Evolutionary conservation across 2,888 invertebrate species (phyloP).

Genomic region (Drosophila bunnanda): DNA sequence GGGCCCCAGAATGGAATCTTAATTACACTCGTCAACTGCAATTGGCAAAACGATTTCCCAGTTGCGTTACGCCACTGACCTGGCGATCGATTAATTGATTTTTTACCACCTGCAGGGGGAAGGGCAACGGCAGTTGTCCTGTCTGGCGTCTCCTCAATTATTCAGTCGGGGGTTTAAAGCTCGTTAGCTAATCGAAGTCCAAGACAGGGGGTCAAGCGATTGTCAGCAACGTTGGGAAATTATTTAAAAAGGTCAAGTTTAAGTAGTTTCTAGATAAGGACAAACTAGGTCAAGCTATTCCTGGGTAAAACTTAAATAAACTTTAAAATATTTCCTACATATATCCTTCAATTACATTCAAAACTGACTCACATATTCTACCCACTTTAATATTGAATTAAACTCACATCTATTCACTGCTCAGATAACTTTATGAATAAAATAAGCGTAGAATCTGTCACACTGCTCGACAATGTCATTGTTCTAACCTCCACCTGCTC

Average conservation of each 20-base stretch:
- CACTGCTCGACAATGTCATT: conserved; percentile 6
- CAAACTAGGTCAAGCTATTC: background rate
- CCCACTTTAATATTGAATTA: background rate
- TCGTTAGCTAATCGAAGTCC: conserved; percentile 22
- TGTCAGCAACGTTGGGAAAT: background rate
- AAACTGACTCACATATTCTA: background rate
- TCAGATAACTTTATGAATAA: background rate
- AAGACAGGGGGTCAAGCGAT: background rate
- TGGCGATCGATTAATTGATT: conserved; percentile 53
- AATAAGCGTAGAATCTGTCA: background rate
- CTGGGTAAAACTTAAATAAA: background rate
- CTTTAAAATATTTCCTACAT: background rate
- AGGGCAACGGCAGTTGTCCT: background rate
- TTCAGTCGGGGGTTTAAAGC: conserved; percentile 24
- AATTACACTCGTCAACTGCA: conserved; percentile 61
- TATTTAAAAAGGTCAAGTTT: conserved; percentile 3
- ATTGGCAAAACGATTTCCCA: conserved; percentile 36
- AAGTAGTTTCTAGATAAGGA: background rate
- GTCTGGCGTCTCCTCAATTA: conserved; percentile 17
- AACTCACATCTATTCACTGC: background rate
- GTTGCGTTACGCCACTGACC: conserved; percentile 14
- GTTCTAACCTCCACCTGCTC: background rate
- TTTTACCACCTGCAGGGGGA: background rate
- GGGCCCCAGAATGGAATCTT: conserved; percentile 43
- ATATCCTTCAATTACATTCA: background rate